These are phyloP conservation scores for Poeciliopsis prolifica DNA, from an alignment of 2,113 vertebrate genomes.

Conservation along the genomic window DNA sequence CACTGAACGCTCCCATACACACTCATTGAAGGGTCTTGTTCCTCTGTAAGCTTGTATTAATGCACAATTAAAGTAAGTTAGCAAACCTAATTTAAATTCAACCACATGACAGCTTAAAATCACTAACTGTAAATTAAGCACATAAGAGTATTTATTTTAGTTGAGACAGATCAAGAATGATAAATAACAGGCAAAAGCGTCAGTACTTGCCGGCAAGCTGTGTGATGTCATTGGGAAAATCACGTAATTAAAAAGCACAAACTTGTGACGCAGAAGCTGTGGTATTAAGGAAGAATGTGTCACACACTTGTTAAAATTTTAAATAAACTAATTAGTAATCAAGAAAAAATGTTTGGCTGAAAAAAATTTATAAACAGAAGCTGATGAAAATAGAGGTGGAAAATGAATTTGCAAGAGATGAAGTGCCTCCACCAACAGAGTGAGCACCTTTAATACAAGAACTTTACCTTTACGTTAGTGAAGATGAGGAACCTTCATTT, in stretches of 20 bases:
- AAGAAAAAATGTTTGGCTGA: slow-evolving; percentile 41
- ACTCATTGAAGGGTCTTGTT: slow-evolving; percentile 40
- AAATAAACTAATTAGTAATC: slow-evolving; percentile 59
- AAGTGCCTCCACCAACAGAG: slow-evolving; percentile 17
- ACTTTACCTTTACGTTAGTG: not conserved
- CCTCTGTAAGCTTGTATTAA: slow-evolving; percentile 37
- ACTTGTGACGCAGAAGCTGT: slow-evolving; percentile 68
- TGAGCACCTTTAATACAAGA: slow-evolving; percentile 27
- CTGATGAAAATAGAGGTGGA: not conserved
- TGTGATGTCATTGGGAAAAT: slow-evolving; percentile 80
- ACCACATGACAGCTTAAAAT: slow-evolving; percentile 71
- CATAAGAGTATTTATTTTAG: slow-evolving; percentile 65
- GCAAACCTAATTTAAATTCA: slow-evolving; percentile 40
- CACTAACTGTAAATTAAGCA: slow-evolving; percentile 65
- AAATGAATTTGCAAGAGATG: not conserved
- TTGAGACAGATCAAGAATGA: slow-evolving; percentile 29
- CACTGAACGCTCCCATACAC: slow-evolving; percentile 62
- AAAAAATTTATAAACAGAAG: slow-evolving; percentile 10
- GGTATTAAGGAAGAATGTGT: slow-evolving; percentile 69
- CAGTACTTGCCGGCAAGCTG: slow-evolving; percentile 58
- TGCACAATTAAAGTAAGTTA: slow-evolving; percentile 57
- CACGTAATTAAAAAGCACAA: slow-evolving; percentile 61
- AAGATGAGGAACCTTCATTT: not conserved
- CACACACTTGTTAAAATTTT: slow-evolving; percentile 65
- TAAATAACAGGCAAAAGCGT: slow-evolving; percentile 37